Conservation (phyloP, 2,888 invertebrate genomes). For the Oscheius onirici region DNA sequence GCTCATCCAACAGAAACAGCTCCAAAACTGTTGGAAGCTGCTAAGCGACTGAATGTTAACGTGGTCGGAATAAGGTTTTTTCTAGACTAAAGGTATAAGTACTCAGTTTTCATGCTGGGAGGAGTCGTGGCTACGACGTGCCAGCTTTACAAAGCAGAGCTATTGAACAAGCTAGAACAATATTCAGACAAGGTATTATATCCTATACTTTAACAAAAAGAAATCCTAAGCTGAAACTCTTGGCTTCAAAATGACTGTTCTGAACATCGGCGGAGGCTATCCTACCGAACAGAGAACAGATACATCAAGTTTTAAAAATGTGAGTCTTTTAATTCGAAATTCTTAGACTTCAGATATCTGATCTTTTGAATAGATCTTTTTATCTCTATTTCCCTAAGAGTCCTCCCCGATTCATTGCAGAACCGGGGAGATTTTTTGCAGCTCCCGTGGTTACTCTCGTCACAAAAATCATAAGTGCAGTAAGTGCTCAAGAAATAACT, state of each 20-base stretch:
- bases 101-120: conserved; percentile 72
- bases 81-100: background rate
- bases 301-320: conserved; percentile 78
- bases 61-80: conserved; percentile 73
- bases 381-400: conserved; percentile 81
- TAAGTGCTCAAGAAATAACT: conserved; percentile 71
- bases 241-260: conserved; percentile 82
- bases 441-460: conserved; percentile 92
- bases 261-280: conserved; percentile 90
- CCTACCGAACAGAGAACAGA: conserved; percentile 77
- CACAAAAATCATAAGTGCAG: conserved; percentile 83
- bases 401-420: conserved; percentile 85
- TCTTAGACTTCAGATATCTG: too few relatives aligned
- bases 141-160: conserved; percentile 83
- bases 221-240: too few relatives aligned
- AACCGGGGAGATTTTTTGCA: conserved; percentile 92
- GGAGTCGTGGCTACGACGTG: conserved; percentile 72
- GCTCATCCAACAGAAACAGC: conserved; percentile 69
- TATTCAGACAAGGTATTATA: conserved; percentile 84
- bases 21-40: conserved; percentile 56
- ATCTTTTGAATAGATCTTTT: conserved; percentile 76
- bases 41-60: conserved; percentile 59
- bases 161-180: conserved; percentile 79
- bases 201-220: too few relatives aligned
- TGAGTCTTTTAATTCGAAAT: conserved; percentile 78